Percentiles rank a stretch among this genome's conserved stretches.
phyloP scores from a whole-genome alignment of 1,140 invertebrate species.

The Neodiprion virginianus region DNA sequence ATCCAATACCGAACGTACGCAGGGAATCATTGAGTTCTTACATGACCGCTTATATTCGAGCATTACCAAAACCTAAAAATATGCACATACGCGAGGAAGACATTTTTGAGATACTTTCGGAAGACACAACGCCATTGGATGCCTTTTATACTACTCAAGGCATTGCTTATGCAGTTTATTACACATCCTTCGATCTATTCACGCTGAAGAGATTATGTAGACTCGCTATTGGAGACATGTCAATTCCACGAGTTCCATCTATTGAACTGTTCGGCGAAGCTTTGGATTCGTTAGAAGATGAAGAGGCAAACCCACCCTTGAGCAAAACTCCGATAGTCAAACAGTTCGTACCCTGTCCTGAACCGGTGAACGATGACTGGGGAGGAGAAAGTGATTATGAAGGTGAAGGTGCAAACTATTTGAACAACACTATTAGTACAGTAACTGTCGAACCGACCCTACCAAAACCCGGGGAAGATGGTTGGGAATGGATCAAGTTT shows the following conservation, averaged over 20 bases:
- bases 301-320: not conserved
- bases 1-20: slow-evolving; percentile 50
- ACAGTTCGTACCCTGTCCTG: slow-evolving; percentile 13
- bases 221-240: slow-evolving; percentile 62
- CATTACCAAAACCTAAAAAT: slow-evolving; percentile 54
- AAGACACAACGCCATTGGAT: slow-evolving; percentile 62
- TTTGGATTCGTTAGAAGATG: slow-evolving; percentile 50
- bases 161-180: slow-evolving; percentile 65
- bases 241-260: slow-evolving; percentile 54
- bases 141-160: slow-evolving; percentile 64
- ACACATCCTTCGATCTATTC: slow-evolving; percentile 61
- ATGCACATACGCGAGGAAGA: slow-evolving; percentile 50
- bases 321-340: slow-evolving; percentile 21
- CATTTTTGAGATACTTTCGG: slow-evolving; percentile 53
- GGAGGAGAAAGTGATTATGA: slow-evolving; percentile 1
- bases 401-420: not conserved
- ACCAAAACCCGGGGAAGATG: slow-evolving; percentile 57
- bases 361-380: not conserved
- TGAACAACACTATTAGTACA: not conserved
- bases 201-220: slow-evolving; percentile 63
- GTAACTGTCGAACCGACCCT: not conserved
- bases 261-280: slow-evolving; percentile 60
- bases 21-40: slow-evolving; percentile 58
- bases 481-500: slow-evolving; percentile 63
- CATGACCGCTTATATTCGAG: slow-evolving; percentile 64